These are phyloP conservation scores for Harlomillsia oculata DNA, from an alignment of 1,140 invertebrate species.

Conservation along the genomic window DNA sequence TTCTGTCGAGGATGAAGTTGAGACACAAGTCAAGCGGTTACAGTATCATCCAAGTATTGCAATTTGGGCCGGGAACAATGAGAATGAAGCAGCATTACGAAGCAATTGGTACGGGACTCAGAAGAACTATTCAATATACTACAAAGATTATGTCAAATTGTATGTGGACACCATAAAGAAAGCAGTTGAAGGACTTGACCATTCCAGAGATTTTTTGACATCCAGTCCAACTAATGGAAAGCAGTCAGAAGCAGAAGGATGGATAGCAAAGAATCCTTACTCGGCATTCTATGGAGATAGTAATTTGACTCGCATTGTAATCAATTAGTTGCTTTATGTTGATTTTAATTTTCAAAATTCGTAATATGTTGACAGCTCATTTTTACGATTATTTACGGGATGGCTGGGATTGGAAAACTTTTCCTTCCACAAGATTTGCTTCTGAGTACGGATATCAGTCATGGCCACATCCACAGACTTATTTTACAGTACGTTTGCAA, in stretches of 20 bases:
- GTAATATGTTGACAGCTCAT: slow-evolving; percentile 46
- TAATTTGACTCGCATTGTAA: slow-evolving; percentile 2
- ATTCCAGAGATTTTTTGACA: slow-evolving; percentile 56
- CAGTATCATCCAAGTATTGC: slow-evolving; percentile 82
- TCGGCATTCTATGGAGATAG: slow-evolving; percentile 76
- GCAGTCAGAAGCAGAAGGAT: slow-evolving; percentile 62
- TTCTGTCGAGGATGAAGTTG: slow-evolving; percentile 65
- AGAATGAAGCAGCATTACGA: slow-evolving; percentile 84
- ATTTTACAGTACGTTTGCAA: not conserved
- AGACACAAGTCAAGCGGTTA: slow-evolving; percentile 71
- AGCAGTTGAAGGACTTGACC: slow-evolving; percentile 57
- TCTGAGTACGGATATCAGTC: slow-evolving; percentile 96
- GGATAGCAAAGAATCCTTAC: slow-evolving; percentile 65
- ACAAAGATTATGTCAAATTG: slow-evolving; percentile 72
- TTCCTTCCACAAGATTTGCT: slow-evolving; percentile 71
- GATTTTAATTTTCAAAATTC: not conserved
- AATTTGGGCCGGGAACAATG: slow-evolving; percentile 92
- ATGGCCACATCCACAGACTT: slow-evolving; percentile 50
- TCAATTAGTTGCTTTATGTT: not conserved
- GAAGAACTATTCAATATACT: slow-evolving; percentile 51
- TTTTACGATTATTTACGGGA: slow-evolving; percentile 81
- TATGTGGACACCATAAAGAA: slow-evolving; percentile 70
- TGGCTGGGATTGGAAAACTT: slow-evolving; percentile 66
- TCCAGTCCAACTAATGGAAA: slow-evolving; percentile 90
- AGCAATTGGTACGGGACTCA: slow-evolving; percentile 61